Percentiles rank a stretch among this genome's conserved stretches.
These are phyloP conservation scores for Ailuropoda melanoleuca DNA, from an alignment of 2,113 vertebrate genomes.

Conservation along the genomic window DNA sequence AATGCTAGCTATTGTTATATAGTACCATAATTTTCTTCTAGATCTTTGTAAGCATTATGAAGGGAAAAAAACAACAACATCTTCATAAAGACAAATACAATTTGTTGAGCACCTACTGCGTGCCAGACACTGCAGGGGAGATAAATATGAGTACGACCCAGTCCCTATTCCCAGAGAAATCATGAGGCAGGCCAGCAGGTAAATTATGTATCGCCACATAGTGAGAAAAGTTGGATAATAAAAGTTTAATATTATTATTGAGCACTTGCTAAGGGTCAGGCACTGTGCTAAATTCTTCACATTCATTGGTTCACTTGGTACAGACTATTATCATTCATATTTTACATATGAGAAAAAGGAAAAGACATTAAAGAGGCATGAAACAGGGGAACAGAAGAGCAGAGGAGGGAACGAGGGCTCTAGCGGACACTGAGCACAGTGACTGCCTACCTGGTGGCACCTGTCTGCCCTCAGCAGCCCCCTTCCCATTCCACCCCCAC, in stretches of 20 bases:
- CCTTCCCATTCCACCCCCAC: background rate
- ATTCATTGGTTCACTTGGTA: background rate
- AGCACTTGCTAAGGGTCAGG: background rate
- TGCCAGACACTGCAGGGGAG: background rate
- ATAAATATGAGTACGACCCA: background rate
- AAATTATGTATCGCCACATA: background rate
- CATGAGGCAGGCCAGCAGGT: background rate
- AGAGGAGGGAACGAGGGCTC: background rate
- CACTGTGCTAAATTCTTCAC: background rate
- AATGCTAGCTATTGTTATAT: background rate
- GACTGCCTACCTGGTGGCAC: too few relatives aligned
- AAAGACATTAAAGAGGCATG: background rate
- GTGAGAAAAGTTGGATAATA: background rate
- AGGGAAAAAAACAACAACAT: background rate
- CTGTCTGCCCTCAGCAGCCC: background rate
- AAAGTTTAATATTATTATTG: background rate
- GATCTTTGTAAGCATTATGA: background rate
- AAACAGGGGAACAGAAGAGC: background rate
- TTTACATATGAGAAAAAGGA: background rate
- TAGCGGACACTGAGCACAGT: too few relatives aligned
- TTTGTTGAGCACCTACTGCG: background rate
- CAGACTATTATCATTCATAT: background rate
- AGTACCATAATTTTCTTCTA: background rate
- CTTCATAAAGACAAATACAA: background rate
- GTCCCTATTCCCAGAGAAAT: background rate